phyloP scores from a whole-genome alignment of 2,113 vertebrate species.

The Phyllostomus discolor region DNA sequence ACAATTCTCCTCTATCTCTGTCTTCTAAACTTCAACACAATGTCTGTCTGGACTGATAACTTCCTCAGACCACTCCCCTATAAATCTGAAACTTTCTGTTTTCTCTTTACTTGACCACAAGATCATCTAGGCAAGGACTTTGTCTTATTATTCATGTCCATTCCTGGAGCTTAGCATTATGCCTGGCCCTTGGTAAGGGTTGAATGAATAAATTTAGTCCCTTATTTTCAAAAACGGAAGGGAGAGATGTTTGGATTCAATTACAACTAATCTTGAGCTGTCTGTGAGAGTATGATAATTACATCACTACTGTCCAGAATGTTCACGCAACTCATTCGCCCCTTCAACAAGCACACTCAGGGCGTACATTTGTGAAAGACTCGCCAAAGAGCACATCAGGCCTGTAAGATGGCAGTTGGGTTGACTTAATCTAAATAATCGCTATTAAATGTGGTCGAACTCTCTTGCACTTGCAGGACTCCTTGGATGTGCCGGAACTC shows the following conservation, averaged over 20 bases:
- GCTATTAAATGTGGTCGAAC: not conserved
- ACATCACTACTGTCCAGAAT: not conserved
- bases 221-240: not conserved
- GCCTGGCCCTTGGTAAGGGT: not conserved
- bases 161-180: not conserved
- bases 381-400: not conserved
- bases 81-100: not conserved
- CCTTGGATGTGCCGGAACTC: not conserved
- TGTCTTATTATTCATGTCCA: constrained; percentile 1
- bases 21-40: not conserved
- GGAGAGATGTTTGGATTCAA: not conserved
- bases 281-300: not conserved
- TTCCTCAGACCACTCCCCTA: not conserved
- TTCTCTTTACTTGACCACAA: not conserved
- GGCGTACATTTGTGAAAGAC: not conserved
- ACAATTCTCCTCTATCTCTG: not conserved
- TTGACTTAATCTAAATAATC: not conserved
- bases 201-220: not conserved
- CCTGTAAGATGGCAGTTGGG: not conserved
- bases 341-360: not conserved
- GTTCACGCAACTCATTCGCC: not conserved
- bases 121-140: not conserved
- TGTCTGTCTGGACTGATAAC: not conserved
- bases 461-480: not conserved
- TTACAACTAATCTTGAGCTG: not conserved